Conservation (phyloP, 1,140 invertebrate species). For the Pseudobourletiella spinata region DNA sequence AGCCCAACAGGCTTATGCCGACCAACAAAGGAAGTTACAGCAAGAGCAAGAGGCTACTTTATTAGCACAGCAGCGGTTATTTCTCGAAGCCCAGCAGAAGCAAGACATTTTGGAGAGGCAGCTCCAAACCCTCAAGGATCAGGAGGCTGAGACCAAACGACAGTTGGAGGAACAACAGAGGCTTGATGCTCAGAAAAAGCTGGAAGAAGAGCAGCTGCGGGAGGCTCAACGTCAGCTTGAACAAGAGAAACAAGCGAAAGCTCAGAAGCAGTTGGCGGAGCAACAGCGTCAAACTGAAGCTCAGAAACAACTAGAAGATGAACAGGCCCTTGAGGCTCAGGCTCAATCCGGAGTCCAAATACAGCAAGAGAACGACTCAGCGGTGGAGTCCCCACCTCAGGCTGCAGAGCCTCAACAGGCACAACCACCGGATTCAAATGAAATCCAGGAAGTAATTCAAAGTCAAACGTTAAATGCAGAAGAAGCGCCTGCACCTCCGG, state of each 20-base stretch:
- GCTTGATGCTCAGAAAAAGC: neutral
- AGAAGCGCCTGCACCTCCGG: no score
- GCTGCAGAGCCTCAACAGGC: neutral
- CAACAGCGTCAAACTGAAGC: neutral
- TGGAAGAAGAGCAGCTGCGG: neutral
- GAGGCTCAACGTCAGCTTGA: neutral
- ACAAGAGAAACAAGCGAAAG: neutral
- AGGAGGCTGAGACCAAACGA: neutral
- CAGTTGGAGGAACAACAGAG: neutral
- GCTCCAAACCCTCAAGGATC: neutral
- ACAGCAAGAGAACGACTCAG: no score
- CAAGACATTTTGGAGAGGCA: neutral
- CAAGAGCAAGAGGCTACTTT: conserved; percentile 7
- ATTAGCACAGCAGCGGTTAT: neutral
- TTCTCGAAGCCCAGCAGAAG: neutral
- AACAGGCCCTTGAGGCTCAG: neutral
- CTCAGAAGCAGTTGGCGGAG: neutral
- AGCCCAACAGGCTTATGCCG: conserved; percentile 1
- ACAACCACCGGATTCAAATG: neutral
- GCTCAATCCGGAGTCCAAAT: no score
- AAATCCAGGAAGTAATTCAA: neutral
- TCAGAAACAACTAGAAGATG: neutral
- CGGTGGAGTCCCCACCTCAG: no score
- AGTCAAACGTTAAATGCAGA: neutral
- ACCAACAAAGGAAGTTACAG: conserved; percentile 8